phyloP scores from a whole-genome alignment of 2,113 vertebrate species.

The Kryptolebias marmoratus region DNA sequence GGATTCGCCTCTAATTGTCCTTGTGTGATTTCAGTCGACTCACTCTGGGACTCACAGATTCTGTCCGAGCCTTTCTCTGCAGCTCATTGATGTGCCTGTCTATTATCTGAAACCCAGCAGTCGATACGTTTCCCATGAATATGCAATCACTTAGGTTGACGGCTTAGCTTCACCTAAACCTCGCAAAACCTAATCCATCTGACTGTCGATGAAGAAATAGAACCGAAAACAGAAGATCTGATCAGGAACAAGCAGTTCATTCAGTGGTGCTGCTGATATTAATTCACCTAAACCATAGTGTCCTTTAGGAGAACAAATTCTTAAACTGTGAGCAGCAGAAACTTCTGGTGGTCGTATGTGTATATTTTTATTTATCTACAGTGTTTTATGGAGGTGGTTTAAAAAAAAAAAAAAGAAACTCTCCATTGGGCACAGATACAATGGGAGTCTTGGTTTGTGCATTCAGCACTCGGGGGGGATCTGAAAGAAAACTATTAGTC shows the following conservation, averaged over 20 bases:
- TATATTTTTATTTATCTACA: no score
- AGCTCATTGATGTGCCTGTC: slow-evolving; percentile 42
- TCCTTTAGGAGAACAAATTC: not conserved
- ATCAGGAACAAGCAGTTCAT: not conserved
- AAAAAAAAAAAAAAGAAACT: no score
- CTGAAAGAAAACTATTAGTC: no score
- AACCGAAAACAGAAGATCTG: not conserved
- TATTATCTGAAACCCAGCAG: slow-evolving; percentile 60
- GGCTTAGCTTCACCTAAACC: not conserved
- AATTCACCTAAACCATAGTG: not conserved
- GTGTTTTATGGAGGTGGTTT: no score
- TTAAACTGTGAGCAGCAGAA: no score
- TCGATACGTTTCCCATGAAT: slow-evolving; percentile 68
- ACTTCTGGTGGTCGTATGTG: no score
- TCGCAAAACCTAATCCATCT: not conserved
- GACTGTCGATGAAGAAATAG: not conserved
- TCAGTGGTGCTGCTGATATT: not conserved
- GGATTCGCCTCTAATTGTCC: slow-evolving; percentile 13
- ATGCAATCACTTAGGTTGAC: slow-evolving; percentile 42
- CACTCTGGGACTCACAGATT: no score
- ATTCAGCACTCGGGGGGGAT: no score
- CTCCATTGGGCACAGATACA: no score
- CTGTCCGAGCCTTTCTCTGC: slow-evolving; percentile 18
- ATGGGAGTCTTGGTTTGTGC: no score
- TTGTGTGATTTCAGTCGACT: not conserved